A percentile compares a stretch with the other conserved stretches of the same genome.
phyloP scores from a whole-genome alignment of 1,140 invertebrate species.

The Leptopilina clavipes region DNA sequence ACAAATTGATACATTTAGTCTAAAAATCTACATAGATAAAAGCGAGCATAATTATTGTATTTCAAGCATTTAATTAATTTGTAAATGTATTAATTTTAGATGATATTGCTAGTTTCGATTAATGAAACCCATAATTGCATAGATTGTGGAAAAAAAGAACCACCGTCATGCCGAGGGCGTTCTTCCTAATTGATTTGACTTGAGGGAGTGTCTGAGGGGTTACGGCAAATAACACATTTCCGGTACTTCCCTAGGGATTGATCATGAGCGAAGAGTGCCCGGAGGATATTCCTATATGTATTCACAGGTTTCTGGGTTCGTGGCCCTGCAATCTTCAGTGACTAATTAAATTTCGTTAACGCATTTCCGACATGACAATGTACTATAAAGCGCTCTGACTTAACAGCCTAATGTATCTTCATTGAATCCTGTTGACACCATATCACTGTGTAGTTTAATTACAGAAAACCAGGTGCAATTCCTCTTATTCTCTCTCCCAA shows the following conservation, averaged over 20 bases:
- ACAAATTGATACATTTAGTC: no score
- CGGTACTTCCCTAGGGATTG: constrained; percentile 50
- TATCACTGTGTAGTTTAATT: constrained; percentile 13
- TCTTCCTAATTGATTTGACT: constrained; percentile 56
- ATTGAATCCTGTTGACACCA: constrained; percentile 39
- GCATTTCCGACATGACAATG: constrained; percentile 54
- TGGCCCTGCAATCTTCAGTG: constrained; percentile 51
- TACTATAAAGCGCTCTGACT: constrained; percentile 49
- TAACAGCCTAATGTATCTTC: constrained; percentile 50
- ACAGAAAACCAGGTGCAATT: background rate
- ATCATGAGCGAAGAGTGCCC: constrained; percentile 50
- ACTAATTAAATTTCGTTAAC: constrained; percentile 55
- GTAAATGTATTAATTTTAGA: background rate
- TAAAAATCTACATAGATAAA: no score
- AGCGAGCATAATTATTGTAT: no score
- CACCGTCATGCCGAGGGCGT: constrained; percentile 44
- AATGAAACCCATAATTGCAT: constrained; percentile 10
- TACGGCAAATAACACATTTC: constrained; percentile 63
- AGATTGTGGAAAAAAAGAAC: constrained; percentile 3
- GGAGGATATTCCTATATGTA: constrained; percentile 50
- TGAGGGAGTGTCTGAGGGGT: constrained; percentile 36
- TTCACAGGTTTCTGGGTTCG: constrained; percentile 39
- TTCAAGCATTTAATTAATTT: no score
- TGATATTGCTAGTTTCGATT: background rate
- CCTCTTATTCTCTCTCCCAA: background rate